Percentiles rank a stretch among this genome's conserved stretches.
phyloP scores from a whole-genome alignment of 2,113 vertebrate species.

The Neotoma lepida region DNA sequence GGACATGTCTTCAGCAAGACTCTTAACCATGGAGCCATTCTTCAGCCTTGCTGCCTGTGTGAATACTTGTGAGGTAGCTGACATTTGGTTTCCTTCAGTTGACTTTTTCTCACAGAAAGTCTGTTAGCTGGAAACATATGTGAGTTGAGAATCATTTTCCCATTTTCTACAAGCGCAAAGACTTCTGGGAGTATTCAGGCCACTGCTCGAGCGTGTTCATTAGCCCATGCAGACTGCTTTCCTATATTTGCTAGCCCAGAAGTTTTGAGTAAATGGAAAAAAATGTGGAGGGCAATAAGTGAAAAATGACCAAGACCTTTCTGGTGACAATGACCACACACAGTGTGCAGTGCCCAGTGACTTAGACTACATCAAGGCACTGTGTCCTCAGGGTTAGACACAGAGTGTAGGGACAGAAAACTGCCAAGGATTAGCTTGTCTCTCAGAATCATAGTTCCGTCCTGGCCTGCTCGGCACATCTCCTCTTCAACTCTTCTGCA shows the following conservation, averaged over 20 bases:
- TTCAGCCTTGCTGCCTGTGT: not conserved
- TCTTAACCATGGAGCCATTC: not conserved
- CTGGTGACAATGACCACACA: no score
- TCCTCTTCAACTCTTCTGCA: not conserved
- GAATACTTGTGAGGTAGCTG: not conserved
- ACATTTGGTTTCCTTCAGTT: not conserved
- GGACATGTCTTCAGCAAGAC: not conserved
- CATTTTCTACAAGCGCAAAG: not conserved
- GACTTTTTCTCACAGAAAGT: constrained; percentile 14
- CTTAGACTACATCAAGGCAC: not conserved
- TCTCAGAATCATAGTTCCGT: not conserved
- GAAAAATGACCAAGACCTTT: not conserved
- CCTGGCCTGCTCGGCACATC: not conserved
- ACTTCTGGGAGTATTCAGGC: not conserved
- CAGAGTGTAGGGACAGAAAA: not conserved
- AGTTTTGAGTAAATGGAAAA: not conserved
- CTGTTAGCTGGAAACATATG: not conserved
- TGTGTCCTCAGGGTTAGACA: not conserved
- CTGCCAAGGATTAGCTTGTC: not conserved
- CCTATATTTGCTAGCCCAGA: not conserved
- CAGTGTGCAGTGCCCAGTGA: not conserved
- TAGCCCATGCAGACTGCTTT: not conserved
- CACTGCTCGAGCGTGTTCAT: not conserved
- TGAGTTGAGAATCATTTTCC: not conserved
- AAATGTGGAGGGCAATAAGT: not conserved